Conservation (phyloP, 2,113 vertebrate species). For the Tachuris rubrigastra region DNA sequence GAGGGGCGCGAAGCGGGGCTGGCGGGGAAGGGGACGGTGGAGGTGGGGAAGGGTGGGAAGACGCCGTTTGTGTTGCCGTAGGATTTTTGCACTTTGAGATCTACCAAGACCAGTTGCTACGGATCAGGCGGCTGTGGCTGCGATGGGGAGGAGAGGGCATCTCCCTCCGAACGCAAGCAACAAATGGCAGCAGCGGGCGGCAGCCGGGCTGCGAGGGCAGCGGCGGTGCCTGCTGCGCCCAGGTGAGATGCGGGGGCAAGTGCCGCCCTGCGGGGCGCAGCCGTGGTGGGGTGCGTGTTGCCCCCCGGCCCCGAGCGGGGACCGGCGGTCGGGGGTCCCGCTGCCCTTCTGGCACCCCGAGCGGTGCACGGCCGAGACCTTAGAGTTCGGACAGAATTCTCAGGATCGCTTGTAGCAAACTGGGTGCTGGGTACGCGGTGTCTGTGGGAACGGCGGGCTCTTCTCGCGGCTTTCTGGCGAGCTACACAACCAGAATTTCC, state of each 20-base stretch:
- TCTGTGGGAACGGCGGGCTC: neutral
- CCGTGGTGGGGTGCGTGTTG: neutral
- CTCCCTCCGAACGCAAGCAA: neutral
- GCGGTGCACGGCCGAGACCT: neutral
- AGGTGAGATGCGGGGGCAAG: neutral
- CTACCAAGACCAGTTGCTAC: neutral
- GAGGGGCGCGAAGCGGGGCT: neutral
- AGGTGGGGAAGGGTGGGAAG: neutral
- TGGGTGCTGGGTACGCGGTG: accelerated
- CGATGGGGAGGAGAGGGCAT: neutral
- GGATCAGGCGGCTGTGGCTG: neutral
- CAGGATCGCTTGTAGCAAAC: neutral
- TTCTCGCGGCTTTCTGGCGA: neutral
- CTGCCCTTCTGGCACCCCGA: neutral
- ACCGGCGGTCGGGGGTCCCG: neutral
- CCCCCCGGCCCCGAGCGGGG: neutral
- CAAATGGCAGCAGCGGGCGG: constrained; percentile 23
- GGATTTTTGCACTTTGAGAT: constrained; percentile 39
- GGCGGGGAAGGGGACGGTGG: neutral
- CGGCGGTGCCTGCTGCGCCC: neutral
- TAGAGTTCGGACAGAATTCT: neutral
- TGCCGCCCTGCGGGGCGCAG: too few relatives aligned
- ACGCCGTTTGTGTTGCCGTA: neutral
- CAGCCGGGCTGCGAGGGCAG: neutral
- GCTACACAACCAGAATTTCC: neutral